These are phyloP conservation scores for Poecilia velifera DNA, from an alignment of 2,797 vertebrate genomes.

Conservation along the genomic window DNA sequence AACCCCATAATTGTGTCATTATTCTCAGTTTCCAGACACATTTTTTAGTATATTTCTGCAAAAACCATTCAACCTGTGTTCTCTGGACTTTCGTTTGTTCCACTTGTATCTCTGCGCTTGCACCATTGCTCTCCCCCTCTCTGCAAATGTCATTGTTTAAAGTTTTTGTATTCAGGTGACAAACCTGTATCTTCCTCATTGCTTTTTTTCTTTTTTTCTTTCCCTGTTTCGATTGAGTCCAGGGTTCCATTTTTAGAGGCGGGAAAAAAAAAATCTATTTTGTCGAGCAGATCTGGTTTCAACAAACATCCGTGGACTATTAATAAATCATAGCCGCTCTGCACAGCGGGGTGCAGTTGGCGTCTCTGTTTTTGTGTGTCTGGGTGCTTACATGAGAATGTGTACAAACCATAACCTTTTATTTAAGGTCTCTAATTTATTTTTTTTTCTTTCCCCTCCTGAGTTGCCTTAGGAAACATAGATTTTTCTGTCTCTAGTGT, in stretches of 20 bases:
- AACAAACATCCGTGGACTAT: constrained; percentile 62
- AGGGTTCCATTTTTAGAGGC: constrained; percentile 57
- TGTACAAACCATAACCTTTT: constrained; percentile 23
- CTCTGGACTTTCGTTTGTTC: neutral
- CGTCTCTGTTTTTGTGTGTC: constrained; percentile 36
- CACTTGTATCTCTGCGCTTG: neutral
- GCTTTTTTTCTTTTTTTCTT: neutral
- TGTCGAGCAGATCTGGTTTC: constrained; percentile 58
- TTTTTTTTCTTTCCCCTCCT: constrained; percentile 30
- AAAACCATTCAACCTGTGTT: neutral
- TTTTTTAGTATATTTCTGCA: neutral
- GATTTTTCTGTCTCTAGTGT: constrained; percentile 14
- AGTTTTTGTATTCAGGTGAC: neutral
- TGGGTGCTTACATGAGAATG: constrained; percentile 8
- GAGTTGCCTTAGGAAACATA: neutral
- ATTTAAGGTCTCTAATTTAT: constrained; percentile 24
- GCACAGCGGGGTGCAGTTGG: constrained; percentile 36
- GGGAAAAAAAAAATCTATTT: constrained; percentile 29
- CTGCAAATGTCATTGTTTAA: neutral
- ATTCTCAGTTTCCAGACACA: neutral
- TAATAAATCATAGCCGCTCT: constrained; percentile 62
- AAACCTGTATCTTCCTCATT: constrained; percentile 1
- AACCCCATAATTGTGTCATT: neutral
- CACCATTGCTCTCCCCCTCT: neutral
- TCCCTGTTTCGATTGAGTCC: constrained; percentile 19